Conservation (phyloP, 2,888 invertebrate genomes). For the Cremastinae sp. region DNA sequence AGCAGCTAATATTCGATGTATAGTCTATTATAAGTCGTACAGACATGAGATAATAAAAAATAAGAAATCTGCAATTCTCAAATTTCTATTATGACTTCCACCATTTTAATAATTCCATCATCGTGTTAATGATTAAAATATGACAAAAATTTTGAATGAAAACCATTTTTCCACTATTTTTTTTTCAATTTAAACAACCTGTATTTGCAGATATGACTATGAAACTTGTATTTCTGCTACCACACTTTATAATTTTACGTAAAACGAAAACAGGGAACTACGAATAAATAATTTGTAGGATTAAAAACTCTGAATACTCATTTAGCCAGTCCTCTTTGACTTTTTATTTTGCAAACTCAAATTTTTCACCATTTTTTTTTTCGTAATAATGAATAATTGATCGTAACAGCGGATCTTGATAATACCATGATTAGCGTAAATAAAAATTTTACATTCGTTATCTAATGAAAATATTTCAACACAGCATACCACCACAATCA, state of each 20-base stretch:
- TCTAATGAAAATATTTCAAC: too few species aligned
- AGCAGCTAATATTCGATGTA: constrained; percentile 57
- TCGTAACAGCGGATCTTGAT: too few species aligned
- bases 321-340: too few species aligned
- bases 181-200: not conserved
- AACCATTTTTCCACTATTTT: not conserved
- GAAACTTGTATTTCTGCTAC: too few species aligned
- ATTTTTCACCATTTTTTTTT: not conserved
- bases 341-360: too few species aligned
- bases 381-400: not conserved
- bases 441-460: not conserved
- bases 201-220: too few species aligned
- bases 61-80: constrained; percentile 5
- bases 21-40: constrained; percentile 40
- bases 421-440: too few species aligned
- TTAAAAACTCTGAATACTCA: too few species aligned
- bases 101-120: constrained; percentile 14
- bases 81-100: constrained; percentile 21
- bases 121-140: not conserved
- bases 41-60: constrained; percentile 42
- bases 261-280: too few species aligned
- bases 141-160: not conserved
- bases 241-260: constrained; percentile 5
- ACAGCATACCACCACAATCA: too few species aligned
- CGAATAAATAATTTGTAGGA: too few species aligned